These are phyloP conservation scores for Paraescarpia echinospica DNA, from an alignment of 1,140 invertebrate genomes.

Conservation along the genomic window DNA sequence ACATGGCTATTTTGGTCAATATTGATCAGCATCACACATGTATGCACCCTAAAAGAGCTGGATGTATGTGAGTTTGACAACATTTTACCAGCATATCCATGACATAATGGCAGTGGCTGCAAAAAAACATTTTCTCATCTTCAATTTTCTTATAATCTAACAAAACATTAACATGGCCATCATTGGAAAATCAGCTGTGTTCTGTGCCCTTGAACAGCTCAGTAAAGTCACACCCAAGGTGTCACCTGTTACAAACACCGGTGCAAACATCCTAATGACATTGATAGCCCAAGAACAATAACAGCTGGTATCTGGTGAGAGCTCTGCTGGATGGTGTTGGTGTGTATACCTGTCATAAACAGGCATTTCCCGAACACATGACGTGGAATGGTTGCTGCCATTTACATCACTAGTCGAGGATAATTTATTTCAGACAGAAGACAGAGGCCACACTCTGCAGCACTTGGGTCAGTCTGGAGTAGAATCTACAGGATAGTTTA, in stretches of 20 bases:
- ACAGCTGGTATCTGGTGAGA: neutral
- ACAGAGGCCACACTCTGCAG: neutral
- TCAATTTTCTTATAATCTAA: too few species aligned
- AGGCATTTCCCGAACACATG: neutral
- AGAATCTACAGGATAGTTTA: neutral
- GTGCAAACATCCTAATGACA: neutral
- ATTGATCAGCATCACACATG: too few species aligned
- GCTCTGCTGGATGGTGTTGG: neutral
- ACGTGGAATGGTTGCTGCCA: neutral
- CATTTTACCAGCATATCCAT: too few species aligned
- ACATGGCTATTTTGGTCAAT: too few species aligned
- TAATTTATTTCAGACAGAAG: neutral
- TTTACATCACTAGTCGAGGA: neutral
- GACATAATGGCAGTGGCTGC: too few species aligned
- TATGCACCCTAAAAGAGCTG: too few species aligned
- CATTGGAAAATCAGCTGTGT: neutral
- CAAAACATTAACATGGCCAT: too few species aligned
- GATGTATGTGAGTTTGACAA: too few species aligned
- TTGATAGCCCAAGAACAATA: neutral
- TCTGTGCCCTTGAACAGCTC: neutral
- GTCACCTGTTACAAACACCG: neutral
- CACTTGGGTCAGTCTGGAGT: neutral
- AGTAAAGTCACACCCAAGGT: neutral
- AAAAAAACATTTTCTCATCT: too few species aligned
- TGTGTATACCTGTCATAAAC: neutral